A percentile compares a stretch with the other conserved stretches of the same genome.
phyloP scores from a whole-genome alignment of 1,140 invertebrate species.

The Leucophenga varia region DNA sequence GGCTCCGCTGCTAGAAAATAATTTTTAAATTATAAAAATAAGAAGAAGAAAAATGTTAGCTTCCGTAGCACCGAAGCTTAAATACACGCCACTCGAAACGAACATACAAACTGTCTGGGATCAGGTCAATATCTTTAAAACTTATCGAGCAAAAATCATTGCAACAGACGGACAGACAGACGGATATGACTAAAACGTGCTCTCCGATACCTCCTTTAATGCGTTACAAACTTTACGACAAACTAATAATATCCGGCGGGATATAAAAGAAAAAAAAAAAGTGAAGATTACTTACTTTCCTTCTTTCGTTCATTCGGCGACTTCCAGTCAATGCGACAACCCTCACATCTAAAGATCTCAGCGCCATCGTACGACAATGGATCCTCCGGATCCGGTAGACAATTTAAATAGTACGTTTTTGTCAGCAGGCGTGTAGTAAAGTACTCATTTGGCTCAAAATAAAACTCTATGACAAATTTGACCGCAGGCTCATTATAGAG shows the following conservation, averaged over 20 bases:
- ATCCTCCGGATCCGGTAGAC: conserved; percentile 76
- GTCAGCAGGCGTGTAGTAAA: conserved; percentile 84
- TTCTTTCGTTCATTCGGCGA: conserved; percentile 81
- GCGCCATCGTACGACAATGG: conserved; percentile 92
- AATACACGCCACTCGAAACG: too few species aligned
- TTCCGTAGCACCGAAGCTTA: too few species aligned
- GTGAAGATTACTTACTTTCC: conserved; percentile 71
- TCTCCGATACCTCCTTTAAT: too few species aligned
- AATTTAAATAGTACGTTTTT: conserved; percentile 87
- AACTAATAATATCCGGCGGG: too few species aligned
- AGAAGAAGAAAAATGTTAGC: not conserved
- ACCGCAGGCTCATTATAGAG: conserved; percentile 30
- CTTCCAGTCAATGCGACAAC: conserved; percentile 58
- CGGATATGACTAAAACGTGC: too few species aligned
- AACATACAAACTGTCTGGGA: too few species aligned
- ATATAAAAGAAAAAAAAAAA: not conserved
- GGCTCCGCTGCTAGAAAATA: conserved; percentile 6
- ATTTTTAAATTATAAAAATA: not conserved
- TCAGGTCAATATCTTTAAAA: too few species aligned
- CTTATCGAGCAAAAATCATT: too few species aligned
- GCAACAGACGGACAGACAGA: too few species aligned
- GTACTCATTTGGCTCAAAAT: conserved; percentile 85
- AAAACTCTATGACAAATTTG: conserved; percentile 81
- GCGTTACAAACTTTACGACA: too few species aligned
- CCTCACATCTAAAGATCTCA: conserved; percentile 84